Conservation (phyloP, 2,113 vertebrate species). For the Mobula hypostoma region DNA sequence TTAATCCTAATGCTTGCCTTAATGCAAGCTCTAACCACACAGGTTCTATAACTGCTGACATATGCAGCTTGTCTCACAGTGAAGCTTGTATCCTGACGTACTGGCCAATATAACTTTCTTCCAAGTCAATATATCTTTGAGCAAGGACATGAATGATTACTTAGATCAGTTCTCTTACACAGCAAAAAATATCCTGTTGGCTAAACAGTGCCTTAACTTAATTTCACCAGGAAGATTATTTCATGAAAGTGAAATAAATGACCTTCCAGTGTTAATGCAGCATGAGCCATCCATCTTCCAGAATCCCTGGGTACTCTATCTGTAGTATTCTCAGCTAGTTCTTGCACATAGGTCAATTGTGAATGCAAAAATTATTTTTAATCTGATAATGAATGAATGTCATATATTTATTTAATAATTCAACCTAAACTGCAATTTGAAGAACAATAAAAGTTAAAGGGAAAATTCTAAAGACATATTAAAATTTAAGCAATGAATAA, state of each 20-base stretch:
- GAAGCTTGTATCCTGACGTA: conserved; percentile 39
- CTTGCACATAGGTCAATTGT: background rate
- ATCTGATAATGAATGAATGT: background rate
- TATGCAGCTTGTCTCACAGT: conserved; percentile 39
- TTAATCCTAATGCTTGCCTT: conserved; percentile 35
- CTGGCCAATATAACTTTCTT: conserved; percentile 40
- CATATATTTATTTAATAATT: background rate
- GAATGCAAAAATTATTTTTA: background rate
- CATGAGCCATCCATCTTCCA: background rate
- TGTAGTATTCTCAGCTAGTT: background rate
- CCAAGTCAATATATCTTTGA: conserved; percentile 38
- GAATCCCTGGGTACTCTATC: background rate
- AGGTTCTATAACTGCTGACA: conserved; percentile 36
- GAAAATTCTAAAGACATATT: background rate
- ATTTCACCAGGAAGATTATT: background rate
- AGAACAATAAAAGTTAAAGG: background rate
- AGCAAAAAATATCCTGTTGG: background rate
- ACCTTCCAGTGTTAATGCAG: background rate
- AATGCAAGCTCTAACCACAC: conserved; percentile 38
- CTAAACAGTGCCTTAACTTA: background rate
- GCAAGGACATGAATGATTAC: conserved; percentile 40
- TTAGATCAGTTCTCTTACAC: conserved; percentile 2
- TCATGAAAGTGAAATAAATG: background rate
- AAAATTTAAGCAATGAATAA: background rate
- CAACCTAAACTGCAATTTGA: background rate